Conservation (phyloP, 2,888 invertebrate genomes). For the Chloroclystis v-ata region DNA sequence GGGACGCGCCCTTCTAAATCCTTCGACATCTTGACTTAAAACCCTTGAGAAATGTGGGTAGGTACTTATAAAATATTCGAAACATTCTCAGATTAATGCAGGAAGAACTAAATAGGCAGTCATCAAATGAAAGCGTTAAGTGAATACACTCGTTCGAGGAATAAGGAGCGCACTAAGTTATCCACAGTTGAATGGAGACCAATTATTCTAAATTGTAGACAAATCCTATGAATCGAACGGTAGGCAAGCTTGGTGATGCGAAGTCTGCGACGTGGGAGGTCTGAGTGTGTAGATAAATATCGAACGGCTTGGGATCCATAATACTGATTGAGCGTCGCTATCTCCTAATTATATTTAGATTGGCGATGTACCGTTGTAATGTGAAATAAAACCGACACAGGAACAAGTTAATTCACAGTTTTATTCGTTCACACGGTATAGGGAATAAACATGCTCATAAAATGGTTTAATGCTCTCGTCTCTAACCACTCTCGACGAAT, state of each 20-base stretch:
- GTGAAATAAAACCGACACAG: background rate
- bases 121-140: constrained; percentile 13
- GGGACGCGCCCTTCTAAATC: constrained; percentile 14
- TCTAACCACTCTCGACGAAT: constrained; percentile 1
- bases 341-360: constrained; percentile 14
- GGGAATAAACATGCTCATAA: constrained; percentile 5
- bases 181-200: constrained; percentile 40
- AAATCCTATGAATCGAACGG: constrained; percentile 27
- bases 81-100: constrained; percentile 6
- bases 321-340: constrained; percentile 25
- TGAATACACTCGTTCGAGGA: constrained; percentile 25
- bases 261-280: constrained; percentile 49
- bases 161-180: constrained; percentile 32
- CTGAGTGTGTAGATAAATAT: constrained; percentile 30
- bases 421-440: constrained; percentile 12
- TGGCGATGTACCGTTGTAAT: constrained; percentile 5
- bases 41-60: background rate
- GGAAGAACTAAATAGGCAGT: background rate
- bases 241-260: constrained; percentile 28
- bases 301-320: constrained; percentile 22
- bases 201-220: constrained; percentile 47
- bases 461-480: constrained; percentile 8
- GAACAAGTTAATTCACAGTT: constrained; percentile 11
- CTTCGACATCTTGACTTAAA: constrained; percentile 8
- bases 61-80: constrained; percentile 8